Percentiles rank a stretch among this genome's conserved stretches.
phyloP scores from a whole-genome alignment of 2,113 vertebrate species.

The Alethe diademata region DNA sequence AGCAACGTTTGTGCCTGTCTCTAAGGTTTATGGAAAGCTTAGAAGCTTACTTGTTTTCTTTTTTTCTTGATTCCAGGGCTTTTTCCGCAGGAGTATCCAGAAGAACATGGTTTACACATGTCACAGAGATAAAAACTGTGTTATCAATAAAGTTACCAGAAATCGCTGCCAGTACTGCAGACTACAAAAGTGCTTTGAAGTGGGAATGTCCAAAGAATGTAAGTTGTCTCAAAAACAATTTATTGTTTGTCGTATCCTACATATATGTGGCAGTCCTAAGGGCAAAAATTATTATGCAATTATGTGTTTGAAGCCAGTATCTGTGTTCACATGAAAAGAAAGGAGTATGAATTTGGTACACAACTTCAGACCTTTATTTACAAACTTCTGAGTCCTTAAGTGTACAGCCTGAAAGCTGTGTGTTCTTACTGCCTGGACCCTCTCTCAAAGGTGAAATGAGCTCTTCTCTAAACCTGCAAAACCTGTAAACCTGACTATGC shows the following conservation, averaged over 20 bases:
- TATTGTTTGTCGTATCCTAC: background rate
- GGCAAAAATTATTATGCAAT: background rate
- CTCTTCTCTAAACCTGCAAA: background rate
- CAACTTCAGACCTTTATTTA: background rate
- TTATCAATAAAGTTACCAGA: conserved; percentile 97
- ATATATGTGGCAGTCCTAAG: background rate
- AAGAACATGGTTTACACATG: conserved; percentile 98
- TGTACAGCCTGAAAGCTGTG: background rate
- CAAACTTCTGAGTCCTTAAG: background rate
- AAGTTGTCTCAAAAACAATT: conserved; percentile 70
- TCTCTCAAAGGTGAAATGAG: background rate
- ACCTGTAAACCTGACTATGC: background rate
- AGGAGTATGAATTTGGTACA: background rate
- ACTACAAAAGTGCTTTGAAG: conserved; percentile 93
- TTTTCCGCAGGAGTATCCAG: conserved; percentile 96
- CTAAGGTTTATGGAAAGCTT: background rate
- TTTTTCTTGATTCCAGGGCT: conserved; percentile 83
- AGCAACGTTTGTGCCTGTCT: background rate
- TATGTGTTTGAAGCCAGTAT: background rate
- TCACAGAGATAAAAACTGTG: conserved; percentile 94
- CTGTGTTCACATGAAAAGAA: background rate
- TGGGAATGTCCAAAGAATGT: conserved; percentile 98
- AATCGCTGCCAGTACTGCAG: conserved; percentile 97
- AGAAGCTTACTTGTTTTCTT: conserved; percentile 22
- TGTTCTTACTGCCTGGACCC: background rate